Evolutionary conservation across 2,113 vertebrate species (phyloP).

Genomic region (Zosterops borbonicus): DNA sequence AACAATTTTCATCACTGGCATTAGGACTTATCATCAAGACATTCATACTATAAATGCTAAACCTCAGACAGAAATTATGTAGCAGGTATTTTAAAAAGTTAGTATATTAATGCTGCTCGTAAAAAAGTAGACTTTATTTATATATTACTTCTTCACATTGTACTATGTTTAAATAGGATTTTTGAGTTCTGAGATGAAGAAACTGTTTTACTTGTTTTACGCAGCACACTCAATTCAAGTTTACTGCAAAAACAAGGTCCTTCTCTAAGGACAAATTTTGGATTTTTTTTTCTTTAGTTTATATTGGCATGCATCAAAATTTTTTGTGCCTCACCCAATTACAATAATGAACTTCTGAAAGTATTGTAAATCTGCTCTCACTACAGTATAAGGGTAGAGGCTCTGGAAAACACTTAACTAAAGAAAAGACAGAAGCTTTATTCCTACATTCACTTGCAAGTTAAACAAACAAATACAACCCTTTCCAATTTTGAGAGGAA

Average conservation of each 20-base stretch:
- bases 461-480: background rate
- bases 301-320: background rate
- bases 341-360: background rate
- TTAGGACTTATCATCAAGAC: background rate
- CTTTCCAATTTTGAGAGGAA: background rate
- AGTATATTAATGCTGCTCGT: background rate
- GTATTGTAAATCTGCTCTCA: background rate
- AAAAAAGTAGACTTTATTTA: background rate
- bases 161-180: background rate
- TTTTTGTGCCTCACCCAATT: background rate
- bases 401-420: background rate
- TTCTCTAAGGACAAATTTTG: background rate
- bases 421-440: background rate
- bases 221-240: background rate
- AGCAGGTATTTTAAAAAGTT: background rate
- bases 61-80: background rate
- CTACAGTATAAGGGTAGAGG: background rate
- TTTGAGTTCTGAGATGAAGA: background rate
- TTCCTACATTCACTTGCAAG: background rate
- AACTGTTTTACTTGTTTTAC: background rate
- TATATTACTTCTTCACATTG: background rate
- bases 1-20: background rate
- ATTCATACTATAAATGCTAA: background rate
- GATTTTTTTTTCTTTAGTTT: background rate
- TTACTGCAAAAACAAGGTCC: background rate